Evolutionary conservation across 2,113 vertebrate species (phyloP).

Genomic region (Pollachius pollachius): DNA sequence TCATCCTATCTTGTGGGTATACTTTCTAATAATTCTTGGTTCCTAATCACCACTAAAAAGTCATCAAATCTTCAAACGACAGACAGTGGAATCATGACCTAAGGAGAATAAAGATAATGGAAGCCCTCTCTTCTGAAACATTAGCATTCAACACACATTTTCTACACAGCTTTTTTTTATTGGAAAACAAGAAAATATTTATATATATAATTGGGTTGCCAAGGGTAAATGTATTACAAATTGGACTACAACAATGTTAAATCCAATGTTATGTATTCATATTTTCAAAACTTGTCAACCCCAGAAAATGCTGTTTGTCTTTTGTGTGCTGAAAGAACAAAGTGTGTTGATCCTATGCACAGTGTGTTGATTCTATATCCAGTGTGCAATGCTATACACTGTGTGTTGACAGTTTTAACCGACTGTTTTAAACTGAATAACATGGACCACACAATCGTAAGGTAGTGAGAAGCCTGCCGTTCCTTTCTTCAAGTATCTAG

Average conservation of each 20-base stretch:
- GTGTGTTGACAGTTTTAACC: neutral
- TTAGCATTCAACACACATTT: neutral
- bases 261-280: no score
- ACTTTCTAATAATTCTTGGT: conserved; percentile 68
- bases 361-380: no score
- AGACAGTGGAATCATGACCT: conserved; percentile 38
- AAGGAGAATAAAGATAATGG: conserved; percentile 2
- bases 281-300: no score
- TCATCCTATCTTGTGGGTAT: conserved; percentile 68
- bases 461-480: conserved; percentile 28
- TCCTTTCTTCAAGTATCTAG: conserved; percentile 46
- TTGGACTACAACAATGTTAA: no score
- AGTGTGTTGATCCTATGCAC: no score
- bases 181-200: no score
- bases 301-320: no score
- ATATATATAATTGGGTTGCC: no score
- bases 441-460: conserved; percentile 9
- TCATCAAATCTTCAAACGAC: conserved; percentile 43
- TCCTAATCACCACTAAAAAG: conserved; percentile 65
- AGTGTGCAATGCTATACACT: no score
- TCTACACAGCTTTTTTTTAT: no score
- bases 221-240: no score
- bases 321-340: no score
- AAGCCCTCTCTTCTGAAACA: conserved; percentile 10
- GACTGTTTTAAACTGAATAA: conserved; percentile 31